Evolutionary conservation across 2,113 vertebrate genomes (phyloP).

Genomic region (Oryzias melastigma): DNA sequence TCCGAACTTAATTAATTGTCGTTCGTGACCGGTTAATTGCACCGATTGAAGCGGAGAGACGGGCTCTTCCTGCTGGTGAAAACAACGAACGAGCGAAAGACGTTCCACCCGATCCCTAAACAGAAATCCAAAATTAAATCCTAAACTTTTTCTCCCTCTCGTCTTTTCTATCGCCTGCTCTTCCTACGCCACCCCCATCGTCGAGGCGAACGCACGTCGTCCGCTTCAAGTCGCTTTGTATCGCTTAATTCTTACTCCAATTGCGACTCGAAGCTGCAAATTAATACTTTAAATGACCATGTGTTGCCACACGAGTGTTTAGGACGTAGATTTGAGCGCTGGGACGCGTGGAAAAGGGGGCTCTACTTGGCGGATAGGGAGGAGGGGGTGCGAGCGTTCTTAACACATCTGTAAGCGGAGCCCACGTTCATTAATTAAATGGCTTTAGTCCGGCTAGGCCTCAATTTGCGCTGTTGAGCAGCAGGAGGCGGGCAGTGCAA

Average conservation of each 20-base stretch:
- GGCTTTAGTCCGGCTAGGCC: slow-evolving; percentile 78
- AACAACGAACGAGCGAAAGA: slow-evolving; percentile 45
- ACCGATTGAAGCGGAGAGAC: slow-evolving; percentile 31
- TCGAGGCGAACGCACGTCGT: slow-evolving; percentile 67
- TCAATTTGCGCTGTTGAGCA: slow-evolving; percentile 72
- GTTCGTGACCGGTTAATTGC: slow-evolving; percentile 61
- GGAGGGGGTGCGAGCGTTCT: slow-evolving; percentile 69
- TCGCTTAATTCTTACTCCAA: slow-evolving; percentile 63
- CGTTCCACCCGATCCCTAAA: slow-evolving; percentile 54
- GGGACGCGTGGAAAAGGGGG: slow-evolving; percentile 48
- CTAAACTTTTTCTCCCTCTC: slow-evolving; percentile 76
- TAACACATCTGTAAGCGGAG: slow-evolving; percentile 77
- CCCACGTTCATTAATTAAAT: slow-evolving; percentile 82
- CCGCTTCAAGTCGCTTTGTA: slow-evolving; percentile 60
- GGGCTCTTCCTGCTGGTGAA: slow-evolving; percentile 8
- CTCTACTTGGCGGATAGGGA: slow-evolving; percentile 47
- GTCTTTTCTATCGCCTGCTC: slow-evolving; percentile 55
- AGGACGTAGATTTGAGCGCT: slow-evolving; percentile 42
- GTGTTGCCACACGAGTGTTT: slow-evolving; percentile 55
- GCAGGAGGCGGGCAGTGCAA: slow-evolving; percentile 71
- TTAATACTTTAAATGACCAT: slow-evolving; percentile 56
- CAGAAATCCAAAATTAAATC: slow-evolving; percentile 72
- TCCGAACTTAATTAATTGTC: slow-evolving; percentile 77
- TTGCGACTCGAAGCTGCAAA: slow-evolving; percentile 61
- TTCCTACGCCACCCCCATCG: slow-evolving; percentile 65